Conservation (phyloP, 2,113 vertebrate genomes). For the Haplochromis burtoni region DNA sequence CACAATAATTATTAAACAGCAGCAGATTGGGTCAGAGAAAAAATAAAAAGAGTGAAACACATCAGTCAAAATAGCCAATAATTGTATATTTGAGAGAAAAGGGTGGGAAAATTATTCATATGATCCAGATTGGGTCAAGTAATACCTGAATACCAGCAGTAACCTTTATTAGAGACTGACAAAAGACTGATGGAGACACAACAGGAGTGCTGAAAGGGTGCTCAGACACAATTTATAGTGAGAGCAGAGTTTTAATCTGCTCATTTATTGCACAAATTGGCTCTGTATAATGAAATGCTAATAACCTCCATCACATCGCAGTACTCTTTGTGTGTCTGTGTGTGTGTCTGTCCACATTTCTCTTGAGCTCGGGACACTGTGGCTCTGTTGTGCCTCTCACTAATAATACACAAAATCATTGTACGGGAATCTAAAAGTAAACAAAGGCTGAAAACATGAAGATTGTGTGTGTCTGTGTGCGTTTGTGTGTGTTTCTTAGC, state of each 20-base stretch:
- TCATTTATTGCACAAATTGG: slow-evolving; percentile 4
- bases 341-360: not conserved
- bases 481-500: not conserved
- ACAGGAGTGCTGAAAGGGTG: not conserved
- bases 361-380: not conserved
- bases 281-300: slow-evolving; percentile 24
- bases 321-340: not conserved
- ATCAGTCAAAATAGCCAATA: not conserved
- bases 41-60: not conserved
- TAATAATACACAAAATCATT: not conserved
- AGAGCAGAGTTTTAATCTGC: not conserved
- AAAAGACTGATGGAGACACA: not conserved
- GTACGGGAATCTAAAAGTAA: not conserved
- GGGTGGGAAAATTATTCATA: not conserved
- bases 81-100: not conserved
- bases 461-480: not conserved
- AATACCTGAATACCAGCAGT: not conserved
- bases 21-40: not conserved
- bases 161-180: not conserved
- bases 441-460: not conserved
- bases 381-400: not conserved
- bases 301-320: slow-evolving; percentile 1
- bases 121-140: not conserved
- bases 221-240: not conserved
- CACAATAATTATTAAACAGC: not conserved